phyloP scores from a whole-genome alignment of 2,888 invertebrate species.

The Parnassius mnemosyne region DNA sequence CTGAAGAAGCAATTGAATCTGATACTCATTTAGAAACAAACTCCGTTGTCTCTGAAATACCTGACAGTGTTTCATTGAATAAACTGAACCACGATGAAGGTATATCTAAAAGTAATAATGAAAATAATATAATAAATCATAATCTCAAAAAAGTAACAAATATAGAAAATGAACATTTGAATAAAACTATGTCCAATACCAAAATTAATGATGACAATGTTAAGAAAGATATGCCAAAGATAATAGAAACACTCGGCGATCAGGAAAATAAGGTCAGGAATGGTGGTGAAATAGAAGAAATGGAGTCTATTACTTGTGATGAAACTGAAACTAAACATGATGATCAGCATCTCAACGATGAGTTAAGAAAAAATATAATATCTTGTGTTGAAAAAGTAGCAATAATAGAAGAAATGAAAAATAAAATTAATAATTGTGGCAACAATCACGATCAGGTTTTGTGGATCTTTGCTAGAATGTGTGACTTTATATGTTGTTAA shows the following conservation, averaged over 20 bases:
- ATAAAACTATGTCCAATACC: conserved; percentile 57
- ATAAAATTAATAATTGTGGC: conserved; percentile 51
- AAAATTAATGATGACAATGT: conserved; percentile 43
- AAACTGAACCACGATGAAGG: conserved; percentile 38
- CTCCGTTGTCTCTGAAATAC: conserved; percentile 32
- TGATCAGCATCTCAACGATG: conserved; percentile 59
- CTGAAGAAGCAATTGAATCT: conserved; percentile 43
- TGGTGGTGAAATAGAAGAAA: conserved; percentile 45
- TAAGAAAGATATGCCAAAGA: conserved; percentile 37
- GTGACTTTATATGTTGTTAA: conserved; percentile 51
- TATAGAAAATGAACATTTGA: conserved; percentile 72
- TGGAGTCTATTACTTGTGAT: conserved; percentile 39
- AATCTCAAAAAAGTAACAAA: conserved; percentile 71
- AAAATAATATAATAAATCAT: conserved; percentile 45
- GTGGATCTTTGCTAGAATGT: conserved; percentile 59
- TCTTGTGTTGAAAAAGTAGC: conserved; percentile 74
- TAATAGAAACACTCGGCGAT: conserved; percentile 35
- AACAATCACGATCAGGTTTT: conserved; percentile 60
- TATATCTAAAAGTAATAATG: conserved; percentile 47
- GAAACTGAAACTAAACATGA: conserved; percentile 45
- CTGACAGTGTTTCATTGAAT: conserved; percentile 35
- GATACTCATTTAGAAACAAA: conserved; percentile 32
- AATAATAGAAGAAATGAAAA: conserved; percentile 69
- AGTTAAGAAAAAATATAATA: conserved; percentile 65
- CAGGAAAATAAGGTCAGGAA: conserved; percentile 29